Evolutionary conservation across 2,797 vertebrate genomes (phyloP).

Genomic region (Thaleichthys pacificus): DNA sequence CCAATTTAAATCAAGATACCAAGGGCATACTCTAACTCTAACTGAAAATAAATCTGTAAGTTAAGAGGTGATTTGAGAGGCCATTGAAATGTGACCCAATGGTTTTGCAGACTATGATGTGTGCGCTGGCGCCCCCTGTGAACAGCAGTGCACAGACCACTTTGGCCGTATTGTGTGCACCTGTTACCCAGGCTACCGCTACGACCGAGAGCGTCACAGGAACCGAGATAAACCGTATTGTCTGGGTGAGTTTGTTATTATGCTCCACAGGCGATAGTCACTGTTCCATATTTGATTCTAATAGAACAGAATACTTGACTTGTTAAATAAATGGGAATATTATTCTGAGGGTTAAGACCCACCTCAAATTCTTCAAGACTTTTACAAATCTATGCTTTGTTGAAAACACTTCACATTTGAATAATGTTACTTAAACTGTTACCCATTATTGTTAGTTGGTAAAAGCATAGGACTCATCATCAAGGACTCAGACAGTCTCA

Average conservation of each 20-base stretch:
- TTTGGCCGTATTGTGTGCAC: constrained; percentile 95
- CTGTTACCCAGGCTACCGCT: constrained; percentile 93
- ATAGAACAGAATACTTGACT: neutral
- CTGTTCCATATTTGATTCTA: neutral
- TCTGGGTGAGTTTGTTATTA: constrained; percentile 76
- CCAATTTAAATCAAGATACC: neutral
- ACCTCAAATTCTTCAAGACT: too few species aligned
- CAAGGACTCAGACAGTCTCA: neutral
- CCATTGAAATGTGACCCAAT: constrained; percentile 84
- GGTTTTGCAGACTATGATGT: constrained; percentile 72
- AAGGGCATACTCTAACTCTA: neutral
- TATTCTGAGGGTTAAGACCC: too few species aligned
- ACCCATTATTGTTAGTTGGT: neutral
- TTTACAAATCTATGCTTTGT: too few species aligned
- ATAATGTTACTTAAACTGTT: too few species aligned
- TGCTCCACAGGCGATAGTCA: neutral
- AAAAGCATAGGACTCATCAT: neutral
- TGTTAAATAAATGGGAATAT: too few species aligned
- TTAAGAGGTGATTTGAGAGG: neutral
- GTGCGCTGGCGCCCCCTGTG: constrained; percentile 90
- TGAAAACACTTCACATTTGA: too few species aligned
- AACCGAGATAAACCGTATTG: constrained; percentile 92
- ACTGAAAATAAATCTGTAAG: neutral
- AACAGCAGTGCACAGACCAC: constrained; percentile 97
- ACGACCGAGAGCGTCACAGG: constrained; percentile 90